A percentile compares a stretch with the other conserved stretches of the same genome.
Conservation (phyloP, 1,140 invertebrate species). For the Dermatophagoides farinae region DNA sequence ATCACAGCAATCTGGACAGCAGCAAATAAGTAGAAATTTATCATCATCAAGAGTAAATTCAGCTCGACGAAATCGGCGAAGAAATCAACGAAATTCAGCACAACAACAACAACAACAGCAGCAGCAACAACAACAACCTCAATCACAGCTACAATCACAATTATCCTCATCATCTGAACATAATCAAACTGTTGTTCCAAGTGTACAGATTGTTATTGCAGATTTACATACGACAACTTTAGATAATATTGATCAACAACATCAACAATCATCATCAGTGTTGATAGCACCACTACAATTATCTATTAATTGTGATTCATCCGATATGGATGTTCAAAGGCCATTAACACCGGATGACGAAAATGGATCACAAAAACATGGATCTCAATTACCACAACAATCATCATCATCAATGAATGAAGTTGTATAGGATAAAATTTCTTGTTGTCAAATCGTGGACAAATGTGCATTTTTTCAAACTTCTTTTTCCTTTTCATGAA, state of each 20-base stretch:
- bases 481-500: no score
- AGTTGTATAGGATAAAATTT: background rate
- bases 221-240: background rate
- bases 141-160: no score
- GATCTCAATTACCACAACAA: background rate
- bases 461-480: no score
- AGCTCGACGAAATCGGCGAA: background rate
- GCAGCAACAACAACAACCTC: no score
- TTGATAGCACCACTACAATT: slow-evolving; percentile 4
- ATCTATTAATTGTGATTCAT: slow-evolving; percentile 8
- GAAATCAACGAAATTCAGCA: background rate
- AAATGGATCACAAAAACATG: background rate
- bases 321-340: background rate
- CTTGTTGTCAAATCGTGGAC: background rate
- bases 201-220: background rate
- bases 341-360: background rate
- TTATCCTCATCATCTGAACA: background rate
- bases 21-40: background rate
- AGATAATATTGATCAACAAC: background rate
- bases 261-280: background rate
- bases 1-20: background rate
- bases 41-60: no score
- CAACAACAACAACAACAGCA: no score
- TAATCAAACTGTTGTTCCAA: background rate
- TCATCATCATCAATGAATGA: background rate